Conservation (phyloP, 2,888 invertebrate genomes). For the Ophion ventricosus region DNA sequence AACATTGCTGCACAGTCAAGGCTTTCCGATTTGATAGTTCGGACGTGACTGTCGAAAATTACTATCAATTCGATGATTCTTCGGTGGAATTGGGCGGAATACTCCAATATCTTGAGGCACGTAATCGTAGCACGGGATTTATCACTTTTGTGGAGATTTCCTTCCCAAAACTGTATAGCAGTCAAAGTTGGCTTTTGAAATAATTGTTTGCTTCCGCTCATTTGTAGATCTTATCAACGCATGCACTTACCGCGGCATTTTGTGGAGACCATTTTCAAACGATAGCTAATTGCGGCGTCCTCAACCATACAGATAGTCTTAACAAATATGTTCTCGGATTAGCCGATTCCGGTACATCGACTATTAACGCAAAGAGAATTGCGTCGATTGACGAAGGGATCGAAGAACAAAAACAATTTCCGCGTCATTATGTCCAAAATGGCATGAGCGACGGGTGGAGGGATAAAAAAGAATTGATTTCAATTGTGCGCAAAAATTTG, state of each 20-base stretch:
- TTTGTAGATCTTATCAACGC: too few species aligned
- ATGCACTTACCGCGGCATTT: too few species aligned
- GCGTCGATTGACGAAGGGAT: not conserved
- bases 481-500: not conserved
- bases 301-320: not conserved
- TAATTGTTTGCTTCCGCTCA: too few species aligned
- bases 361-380: not conserved
- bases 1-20: too few species aligned
- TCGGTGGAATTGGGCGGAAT: not conserved
- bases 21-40: not conserved
- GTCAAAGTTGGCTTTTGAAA: too few species aligned
- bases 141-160: not conserved
- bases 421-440: not conserved
- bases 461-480: not conserved
- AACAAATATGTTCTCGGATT: not conserved
- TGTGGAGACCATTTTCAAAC: too few species aligned
- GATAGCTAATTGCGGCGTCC: too few species aligned
- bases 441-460: not conserved
- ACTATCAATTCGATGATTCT: slow-evolving; percentile 18
- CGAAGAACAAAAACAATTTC: not conserved
- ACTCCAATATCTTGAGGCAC: not conserved
- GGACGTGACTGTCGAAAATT: not conserved
- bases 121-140: not conserved
- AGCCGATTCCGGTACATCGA: not conserved
- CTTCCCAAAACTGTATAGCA: not conserved